A percentile compares a stretch with the other conserved stretches of the same genome.
Conservation (phyloP, 2,113 vertebrate species). For the Leptodactylus fuscus region DNA sequence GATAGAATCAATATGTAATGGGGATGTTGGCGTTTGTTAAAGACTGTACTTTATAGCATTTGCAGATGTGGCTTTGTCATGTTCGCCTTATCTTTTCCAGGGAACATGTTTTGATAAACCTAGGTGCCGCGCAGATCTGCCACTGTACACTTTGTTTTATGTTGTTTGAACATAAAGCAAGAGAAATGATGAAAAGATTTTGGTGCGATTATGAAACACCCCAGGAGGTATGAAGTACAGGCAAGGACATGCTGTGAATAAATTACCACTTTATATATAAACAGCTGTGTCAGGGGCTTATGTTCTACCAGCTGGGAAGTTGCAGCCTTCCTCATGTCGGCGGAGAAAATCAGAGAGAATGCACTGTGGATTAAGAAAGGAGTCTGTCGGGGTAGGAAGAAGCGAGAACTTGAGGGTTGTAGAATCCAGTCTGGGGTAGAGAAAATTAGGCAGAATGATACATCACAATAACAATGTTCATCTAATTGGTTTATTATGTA, state of each 20-base stretch:
- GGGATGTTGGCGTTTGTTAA: constrained; percentile 23
- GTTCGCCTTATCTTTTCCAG: constrained; percentile 43
- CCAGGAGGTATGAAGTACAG: constrained; percentile 54
- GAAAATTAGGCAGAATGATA: neutral
- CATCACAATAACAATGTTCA: neutral
- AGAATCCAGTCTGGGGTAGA: neutral
- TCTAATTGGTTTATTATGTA: neutral
- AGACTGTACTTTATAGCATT: constrained; percentile 24
- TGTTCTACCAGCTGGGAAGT: constrained; percentile 33
- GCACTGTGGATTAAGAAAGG: neutral
- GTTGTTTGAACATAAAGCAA: constrained; percentile 52
- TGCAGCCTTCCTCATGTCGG: neutral
- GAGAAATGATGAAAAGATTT: constrained; percentile 58
- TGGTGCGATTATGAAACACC: constrained; percentile 54
- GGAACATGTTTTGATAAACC: constrained; percentile 48
- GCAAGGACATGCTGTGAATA: constrained; percentile 56
- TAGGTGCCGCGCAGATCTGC: constrained; percentile 7
- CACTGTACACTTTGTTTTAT: constrained; percentile 50
- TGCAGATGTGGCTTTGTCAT: constrained; percentile 44
- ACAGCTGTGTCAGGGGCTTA: constrained; percentile 42
- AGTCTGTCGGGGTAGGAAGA: neutral
- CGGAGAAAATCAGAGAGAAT: neutral
- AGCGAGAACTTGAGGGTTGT: no score
- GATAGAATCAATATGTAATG: constrained; percentile 41
- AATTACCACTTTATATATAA: constrained; percentile 54